phyloP scores from a whole-genome alignment of 2,113 vertebrate genomes.

The Rhombomys opimus region DNA sequence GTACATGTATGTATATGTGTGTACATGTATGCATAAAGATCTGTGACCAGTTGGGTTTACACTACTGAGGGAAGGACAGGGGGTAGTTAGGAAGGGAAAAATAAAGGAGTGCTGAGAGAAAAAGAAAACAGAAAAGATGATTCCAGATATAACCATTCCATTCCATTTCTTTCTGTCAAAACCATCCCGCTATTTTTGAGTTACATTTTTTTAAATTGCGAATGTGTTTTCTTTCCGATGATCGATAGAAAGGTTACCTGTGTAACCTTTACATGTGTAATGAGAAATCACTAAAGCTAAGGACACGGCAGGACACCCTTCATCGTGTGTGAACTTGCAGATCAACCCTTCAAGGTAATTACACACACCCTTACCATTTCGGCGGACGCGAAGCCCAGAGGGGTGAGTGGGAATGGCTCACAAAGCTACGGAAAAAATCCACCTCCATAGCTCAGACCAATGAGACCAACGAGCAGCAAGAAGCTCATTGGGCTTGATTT shows the following conservation, averaged over 20 bases:
- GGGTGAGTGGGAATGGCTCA: neutral
- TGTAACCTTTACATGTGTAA: neutral
- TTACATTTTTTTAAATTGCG: neutral
- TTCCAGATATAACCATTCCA: neutral
- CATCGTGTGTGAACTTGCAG: neutral
- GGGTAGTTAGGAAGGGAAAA: neutral
- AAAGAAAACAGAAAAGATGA: neutral
- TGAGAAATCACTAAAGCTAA: neutral
- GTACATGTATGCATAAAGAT: neutral
- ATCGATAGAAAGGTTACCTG: neutral
- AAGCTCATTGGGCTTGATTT: neutral
- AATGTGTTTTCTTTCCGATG: slow-evolving; percentile 26
- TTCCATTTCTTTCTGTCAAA: slow-evolving; percentile 8
- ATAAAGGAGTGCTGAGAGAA: neutral
- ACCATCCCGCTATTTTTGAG: neutral
- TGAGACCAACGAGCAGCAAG: neutral
- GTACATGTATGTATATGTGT: neutral
- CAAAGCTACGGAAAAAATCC: neutral
- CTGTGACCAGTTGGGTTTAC: neutral
- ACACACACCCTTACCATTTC: neutral
- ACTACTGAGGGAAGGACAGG: neutral
- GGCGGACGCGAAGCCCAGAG: neutral
- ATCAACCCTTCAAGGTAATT: neutral
- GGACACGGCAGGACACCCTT: neutral
- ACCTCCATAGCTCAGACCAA: neutral